Percentiles rank a stretch among this genome's conserved stretches.
Evolutionary conservation across 2,888 invertebrate genomes (phyloP).

Genomic region (Caenorhabditis sp.): DNA sequence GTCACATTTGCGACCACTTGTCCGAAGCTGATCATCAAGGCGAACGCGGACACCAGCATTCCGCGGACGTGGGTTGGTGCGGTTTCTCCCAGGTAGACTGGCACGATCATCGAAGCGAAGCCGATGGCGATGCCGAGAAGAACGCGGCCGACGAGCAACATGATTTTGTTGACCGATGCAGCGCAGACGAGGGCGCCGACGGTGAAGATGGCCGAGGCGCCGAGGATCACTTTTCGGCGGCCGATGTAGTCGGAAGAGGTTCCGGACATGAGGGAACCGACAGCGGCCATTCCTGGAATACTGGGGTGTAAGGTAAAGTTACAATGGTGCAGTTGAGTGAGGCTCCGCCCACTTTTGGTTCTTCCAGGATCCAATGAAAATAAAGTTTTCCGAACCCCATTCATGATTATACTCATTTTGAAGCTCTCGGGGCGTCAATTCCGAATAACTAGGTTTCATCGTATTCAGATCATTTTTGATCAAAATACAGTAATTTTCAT

Average conservation of each 20-base stretch:
- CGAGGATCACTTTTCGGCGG: conserved; percentile 85
- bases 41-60: conserved; percentile 85
- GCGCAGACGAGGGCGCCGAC: conserved; percentile 84
- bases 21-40: conserved; percentile 84
- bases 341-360: too few species aligned
- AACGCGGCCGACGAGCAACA: conserved; percentile 77
- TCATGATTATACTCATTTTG: too few species aligned
- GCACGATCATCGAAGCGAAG: conserved; percentile 85
- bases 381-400: too few species aligned
- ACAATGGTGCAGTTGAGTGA: too few species aligned
- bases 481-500: too few species aligned
- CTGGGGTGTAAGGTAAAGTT: too few species aligned
- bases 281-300: conserved; percentile 70
- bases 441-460: too few species aligned
- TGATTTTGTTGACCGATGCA: conserved; percentile 72
- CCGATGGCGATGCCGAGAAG: conserved; percentile 80
- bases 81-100: conserved; percentile 86
- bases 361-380: too few species aligned
- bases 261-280: conserved; percentile 83
- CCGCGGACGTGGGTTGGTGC: conserved; percentile 85
- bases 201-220: conserved; percentile 83
- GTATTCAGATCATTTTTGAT: too few species aligned
- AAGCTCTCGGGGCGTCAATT: too few species aligned
- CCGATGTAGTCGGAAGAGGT: conserved; percentile 85
- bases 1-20: conserved; percentile 85